Percentiles rank a stretch among this genome's conserved stretches.
phyloP scores from a whole-genome alignment of 2,113 vertebrate species.

The Protobothrops mucrosquamatus region DNA sequence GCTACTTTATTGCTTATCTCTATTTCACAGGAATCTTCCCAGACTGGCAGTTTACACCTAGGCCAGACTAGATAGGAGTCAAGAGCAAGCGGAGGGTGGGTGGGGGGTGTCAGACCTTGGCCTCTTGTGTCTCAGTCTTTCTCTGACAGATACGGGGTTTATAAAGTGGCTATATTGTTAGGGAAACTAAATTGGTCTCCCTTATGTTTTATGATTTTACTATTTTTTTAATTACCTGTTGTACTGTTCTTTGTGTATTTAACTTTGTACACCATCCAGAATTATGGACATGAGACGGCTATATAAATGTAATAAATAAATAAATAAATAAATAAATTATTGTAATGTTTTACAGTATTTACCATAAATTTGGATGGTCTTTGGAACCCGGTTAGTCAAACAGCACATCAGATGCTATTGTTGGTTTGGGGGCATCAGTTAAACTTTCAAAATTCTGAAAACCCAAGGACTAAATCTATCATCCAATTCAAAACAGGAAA shows the following conservation, averaged over 20 bases:
- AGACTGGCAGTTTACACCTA: not conserved
- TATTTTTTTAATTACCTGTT: not conserved
- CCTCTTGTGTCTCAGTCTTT: not conserved
- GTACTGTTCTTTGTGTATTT: not conserved
- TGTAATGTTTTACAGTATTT: not conserved
- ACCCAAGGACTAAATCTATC: not conserved
- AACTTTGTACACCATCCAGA: not conserved
- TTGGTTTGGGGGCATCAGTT: not conserved
- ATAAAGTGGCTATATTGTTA: not conserved
- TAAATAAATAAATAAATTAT: not conserved
- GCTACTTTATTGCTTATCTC: not conserved
- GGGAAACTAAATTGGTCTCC: not conserved
- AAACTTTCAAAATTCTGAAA: not conserved
- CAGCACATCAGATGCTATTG: not conserved
- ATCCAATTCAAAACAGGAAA: not conserved
- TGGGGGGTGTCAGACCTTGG: not conserved
- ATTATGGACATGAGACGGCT: not conserved
- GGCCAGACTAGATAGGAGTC: not conserved
- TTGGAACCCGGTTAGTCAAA: not conserved
- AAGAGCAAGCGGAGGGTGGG: too few species aligned
- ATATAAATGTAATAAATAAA: not conserved
- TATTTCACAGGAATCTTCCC: not conserved
- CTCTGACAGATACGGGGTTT: not conserved
- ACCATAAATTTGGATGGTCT: not conserved
- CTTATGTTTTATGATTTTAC: not conserved